Conservation (phyloP, 1,140 invertebrate species). For the Pygmarrhopalites habei region DNA sequence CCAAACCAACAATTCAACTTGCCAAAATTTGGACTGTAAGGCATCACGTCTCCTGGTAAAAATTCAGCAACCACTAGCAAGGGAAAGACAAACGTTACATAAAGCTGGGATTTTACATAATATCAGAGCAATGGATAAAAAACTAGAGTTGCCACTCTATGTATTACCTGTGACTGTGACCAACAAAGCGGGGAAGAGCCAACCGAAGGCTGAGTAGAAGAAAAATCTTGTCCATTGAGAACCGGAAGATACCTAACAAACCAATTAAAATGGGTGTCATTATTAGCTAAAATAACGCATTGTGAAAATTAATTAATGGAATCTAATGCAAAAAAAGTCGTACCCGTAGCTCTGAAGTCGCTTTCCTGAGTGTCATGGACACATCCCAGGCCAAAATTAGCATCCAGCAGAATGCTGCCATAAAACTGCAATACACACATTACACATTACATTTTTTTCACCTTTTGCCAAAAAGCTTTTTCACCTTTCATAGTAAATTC, state of each 20-base stretch:
- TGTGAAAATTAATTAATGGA: not conserved
- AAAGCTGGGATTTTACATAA: too few relatives aligned
- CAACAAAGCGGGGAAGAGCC: slow-evolving; percentile 49
- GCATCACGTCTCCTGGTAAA: slow-evolving; percentile 33
- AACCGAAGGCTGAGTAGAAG: slow-evolving; percentile 51
- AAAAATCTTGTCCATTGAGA: slow-evolving; percentile 44
- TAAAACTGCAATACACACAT: slow-evolving; percentile 36
- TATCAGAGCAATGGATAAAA: too few relatives aligned
- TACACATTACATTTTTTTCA: too few relatives aligned
- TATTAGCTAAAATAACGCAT: too few relatives aligned
- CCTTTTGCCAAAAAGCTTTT: too few relatives aligned
- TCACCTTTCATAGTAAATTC: too few relatives aligned
- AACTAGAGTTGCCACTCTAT: too few relatives aligned
- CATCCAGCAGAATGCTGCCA: slow-evolving; percentile 56
- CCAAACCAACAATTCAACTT: slow-evolving; percentile 52
- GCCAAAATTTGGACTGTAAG: slow-evolving; percentile 47
- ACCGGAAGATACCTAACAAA: too few relatives aligned
- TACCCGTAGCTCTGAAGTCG: slow-evolving; percentile 49
- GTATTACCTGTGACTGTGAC: too few relatives aligned
- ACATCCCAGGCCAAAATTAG: slow-evolving; percentile 55
- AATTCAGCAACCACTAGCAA: slow-evolving; percentile 49
- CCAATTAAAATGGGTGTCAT: too few relatives aligned
- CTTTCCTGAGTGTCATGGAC: slow-evolving; percentile 49
- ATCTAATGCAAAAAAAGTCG: not conserved
- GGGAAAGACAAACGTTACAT: too few relatives aligned